Evolutionary conservation across 2,113 vertebrate genomes (phyloP).

Genomic region (Calidris pugnax): DNA sequence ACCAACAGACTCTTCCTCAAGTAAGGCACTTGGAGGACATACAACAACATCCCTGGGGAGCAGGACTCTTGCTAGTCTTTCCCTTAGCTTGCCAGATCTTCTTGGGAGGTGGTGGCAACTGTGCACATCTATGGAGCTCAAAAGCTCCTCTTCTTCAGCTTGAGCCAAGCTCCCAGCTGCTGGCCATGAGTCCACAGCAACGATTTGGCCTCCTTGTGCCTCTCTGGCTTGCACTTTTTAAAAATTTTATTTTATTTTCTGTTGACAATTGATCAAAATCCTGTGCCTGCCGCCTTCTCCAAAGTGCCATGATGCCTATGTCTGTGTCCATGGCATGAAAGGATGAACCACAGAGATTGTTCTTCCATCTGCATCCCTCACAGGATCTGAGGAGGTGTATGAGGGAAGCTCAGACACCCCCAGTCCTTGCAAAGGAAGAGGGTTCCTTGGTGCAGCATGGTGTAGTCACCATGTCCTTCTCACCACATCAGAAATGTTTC

Average conservation of each 20-base stretch:
- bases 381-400: not conserved
- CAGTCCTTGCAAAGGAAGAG: not conserved
- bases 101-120: not conserved
- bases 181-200: not conserved
- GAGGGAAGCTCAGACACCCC: not conserved
- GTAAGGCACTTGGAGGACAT: not conserved
- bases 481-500: not conserved
- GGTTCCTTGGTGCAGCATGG: not conserved
- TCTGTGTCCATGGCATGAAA: not conserved
- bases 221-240: not conserved
- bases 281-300: not conserved
- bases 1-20: not conserved
- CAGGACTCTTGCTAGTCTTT: not conserved
- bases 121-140: not conserved
- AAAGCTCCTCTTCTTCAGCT: not conserved
- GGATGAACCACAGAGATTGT: not conserved
- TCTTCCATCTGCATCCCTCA: not conserved
- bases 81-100: not conserved
- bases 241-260: not conserved
- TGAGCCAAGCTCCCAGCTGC: not conserved
- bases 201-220: not conserved
- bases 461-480: not conserved
- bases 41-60: accelerated
- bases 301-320: not conserved
- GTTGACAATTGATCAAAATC: not conserved